A percentile compares a stretch with the other conserved stretches of the same genome.
Conservation (phyloP, 2,113 vertebrate species). For the Labeo rohita region DNA sequence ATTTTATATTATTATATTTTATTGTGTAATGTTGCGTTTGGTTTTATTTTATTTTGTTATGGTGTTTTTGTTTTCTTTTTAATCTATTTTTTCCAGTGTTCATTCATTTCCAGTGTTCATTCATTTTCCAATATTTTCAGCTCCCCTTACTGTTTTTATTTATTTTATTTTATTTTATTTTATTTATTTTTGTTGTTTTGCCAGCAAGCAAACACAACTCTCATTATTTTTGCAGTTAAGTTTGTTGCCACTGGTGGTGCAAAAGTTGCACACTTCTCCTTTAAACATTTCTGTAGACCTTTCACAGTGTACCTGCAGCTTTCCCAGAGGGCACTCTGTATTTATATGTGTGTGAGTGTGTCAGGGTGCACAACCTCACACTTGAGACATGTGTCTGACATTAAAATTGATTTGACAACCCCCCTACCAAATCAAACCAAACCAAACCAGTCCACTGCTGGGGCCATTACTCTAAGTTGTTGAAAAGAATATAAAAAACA, state of each 20-base stretch:
- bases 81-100: too few species aligned
- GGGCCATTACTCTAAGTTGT: not conserved
- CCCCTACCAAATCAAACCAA: not conserved
- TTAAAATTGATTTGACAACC: constrained; percentile 11
- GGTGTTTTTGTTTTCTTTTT: too few species aligned
- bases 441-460: not conserved
- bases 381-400: not conserved
- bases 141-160: too few species aligned
- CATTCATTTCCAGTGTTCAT: too few species aligned
- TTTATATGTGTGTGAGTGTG: not conserved
- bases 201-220: not conserved
- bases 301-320: not conserved
- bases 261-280: not conserved
- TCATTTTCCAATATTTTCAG: too few species aligned
- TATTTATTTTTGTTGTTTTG: too few species aligned
- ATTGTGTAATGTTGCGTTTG: too few species aligned
- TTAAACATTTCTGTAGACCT: not conserved
- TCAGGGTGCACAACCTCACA: not conserved
- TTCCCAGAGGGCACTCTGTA: not conserved
- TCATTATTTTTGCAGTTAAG: not conserved
- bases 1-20: too few species aligned
- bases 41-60: too few species aligned
- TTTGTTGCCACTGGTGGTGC: not conserved
- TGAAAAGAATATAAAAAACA: not conserved
- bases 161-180: too few species aligned